phyloP scores from a whole-genome alignment of 2,888 invertebrate genomes.

The Stratiomys singularior region DNA sequence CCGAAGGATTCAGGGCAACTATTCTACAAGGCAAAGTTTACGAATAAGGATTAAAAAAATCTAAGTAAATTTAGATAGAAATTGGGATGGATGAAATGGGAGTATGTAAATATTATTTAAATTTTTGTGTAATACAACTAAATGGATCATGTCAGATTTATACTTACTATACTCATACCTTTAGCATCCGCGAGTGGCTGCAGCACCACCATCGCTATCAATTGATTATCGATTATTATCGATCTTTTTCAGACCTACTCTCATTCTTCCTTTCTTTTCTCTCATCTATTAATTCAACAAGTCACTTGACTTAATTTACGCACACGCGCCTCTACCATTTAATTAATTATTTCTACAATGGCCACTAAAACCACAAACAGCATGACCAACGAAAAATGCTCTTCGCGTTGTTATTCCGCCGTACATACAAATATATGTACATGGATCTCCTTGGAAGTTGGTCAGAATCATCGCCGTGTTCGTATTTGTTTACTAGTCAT shows the following conservation, averaged over 20 bases:
- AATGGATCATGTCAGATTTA: too few relatives aligned
- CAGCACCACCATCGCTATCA: background rate
- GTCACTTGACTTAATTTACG: constrained; percentile 34
- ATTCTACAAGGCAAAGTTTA: too few relatives aligned
- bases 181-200: background rate
- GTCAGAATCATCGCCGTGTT: background rate
- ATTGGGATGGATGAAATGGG: too few relatives aligned
- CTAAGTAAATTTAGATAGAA: too few relatives aligned
- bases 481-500: background rate
- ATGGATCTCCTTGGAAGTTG: too few relatives aligned
- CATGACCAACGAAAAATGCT: background rate
- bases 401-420: background rate
- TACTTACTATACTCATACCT: background rate
- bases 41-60: too few relatives aligned
- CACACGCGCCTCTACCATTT: constrained; percentile 34
- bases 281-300: background rate
- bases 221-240: background rate
- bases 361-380: constrained; percentile 1
- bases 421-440: too few relatives aligned
- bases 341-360: constrained; percentile 40
- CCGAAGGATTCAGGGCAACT: too few relatives aligned
- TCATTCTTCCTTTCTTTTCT: too few relatives aligned
- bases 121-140: too few relatives aligned
- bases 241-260: background rate
- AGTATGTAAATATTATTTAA: too few relatives aligned